phyloP scores from a whole-genome alignment of 2,113 vertebrate genomes.

The Limnothrissa miodon region DNA sequence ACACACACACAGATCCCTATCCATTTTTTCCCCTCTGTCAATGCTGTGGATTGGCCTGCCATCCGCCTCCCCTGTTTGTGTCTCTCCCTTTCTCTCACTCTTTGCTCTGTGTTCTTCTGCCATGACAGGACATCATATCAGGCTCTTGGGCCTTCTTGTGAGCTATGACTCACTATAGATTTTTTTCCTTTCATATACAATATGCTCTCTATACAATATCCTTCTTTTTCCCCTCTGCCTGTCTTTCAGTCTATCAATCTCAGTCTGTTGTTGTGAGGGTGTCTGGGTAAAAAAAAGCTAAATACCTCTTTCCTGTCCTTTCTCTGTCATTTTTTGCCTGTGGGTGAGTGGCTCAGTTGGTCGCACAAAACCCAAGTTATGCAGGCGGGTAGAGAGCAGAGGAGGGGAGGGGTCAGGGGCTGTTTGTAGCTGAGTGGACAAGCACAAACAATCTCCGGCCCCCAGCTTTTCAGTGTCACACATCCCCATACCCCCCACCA shows the following conservation, averaged over 20 bases:
- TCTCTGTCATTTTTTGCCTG: constrained; percentile 33
- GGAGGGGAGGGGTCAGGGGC: constrained; percentile 48
- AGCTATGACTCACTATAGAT: not conserved
- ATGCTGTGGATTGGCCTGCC: not conserved
- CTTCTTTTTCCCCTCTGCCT: constrained; percentile 25
- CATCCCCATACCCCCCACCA: constrained; percentile 53
- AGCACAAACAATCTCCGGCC: constrained; percentile 69
- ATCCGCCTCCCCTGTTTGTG: constrained; percentile 7
- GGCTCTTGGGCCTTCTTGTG: not conserved
- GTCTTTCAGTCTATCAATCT: not conserved
- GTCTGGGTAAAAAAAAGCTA: not conserved
- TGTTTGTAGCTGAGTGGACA: constrained; percentile 66
- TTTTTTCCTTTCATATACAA: not conserved
- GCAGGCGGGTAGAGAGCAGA: constrained; percentile 1
- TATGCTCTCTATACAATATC: too few relatives aligned
- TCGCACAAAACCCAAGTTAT: constrained; percentile 55
- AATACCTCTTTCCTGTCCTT: not conserved
- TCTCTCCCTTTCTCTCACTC: constrained; percentile 21
- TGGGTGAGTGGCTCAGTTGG: constrained; percentile 54
- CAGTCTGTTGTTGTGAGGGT: not conserved
- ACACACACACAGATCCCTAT: too few relatives aligned
- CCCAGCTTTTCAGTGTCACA: constrained; percentile 58
- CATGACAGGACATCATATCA: not conserved
- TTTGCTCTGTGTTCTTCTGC: constrained; percentile 19
- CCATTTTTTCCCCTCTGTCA: not conserved